These are phyloP conservation scores for Zhuqinia jingwanae DNA, from an alignment of 2,888 invertebrate genomes.

Conservation along the genomic window DNA sequence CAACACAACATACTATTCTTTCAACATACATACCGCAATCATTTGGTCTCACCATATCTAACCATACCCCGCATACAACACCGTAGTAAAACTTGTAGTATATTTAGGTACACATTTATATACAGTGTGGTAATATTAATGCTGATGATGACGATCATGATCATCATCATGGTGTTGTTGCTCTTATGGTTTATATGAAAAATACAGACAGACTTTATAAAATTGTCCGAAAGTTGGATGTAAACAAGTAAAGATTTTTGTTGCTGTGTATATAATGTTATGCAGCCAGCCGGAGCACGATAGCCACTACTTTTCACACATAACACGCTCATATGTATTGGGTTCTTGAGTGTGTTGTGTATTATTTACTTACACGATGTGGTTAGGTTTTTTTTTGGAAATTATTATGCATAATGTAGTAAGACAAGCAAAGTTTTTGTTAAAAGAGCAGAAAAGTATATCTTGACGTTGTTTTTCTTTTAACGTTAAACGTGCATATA, in stretches of 20 bases:
- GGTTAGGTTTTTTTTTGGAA: slow-evolving; percentile 20
- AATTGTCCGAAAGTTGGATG: slow-evolving; percentile 18
- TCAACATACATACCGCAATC: slow-evolving; percentile 6
- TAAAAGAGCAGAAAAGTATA: neutral
- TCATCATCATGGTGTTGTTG: slow-evolving; percentile 12
- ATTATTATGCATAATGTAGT: slow-evolving; percentile 25
- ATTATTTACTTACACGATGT: slow-evolving; percentile 17
- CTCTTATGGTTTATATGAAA: neutral
- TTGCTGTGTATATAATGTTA: neutral
- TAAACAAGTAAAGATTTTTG: slow-evolving; percentile 24
- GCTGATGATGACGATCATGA: neutral
- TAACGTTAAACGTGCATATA: neutral
- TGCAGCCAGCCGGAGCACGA: too few species aligned
- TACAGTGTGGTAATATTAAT: neutral
- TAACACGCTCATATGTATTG: slow-evolving; percentile 2
- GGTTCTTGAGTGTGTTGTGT: neutral
- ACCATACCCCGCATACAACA: neutral
- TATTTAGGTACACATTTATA: neutral
- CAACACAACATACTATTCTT: too few species aligned
- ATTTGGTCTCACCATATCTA: neutral
- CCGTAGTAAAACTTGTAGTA: too few species aligned
- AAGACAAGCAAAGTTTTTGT: slow-evolving; percentile 17
- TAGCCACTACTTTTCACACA: too few species aligned
- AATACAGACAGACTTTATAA: slow-evolving; percentile 32
- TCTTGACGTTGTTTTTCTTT: slow-evolving; percentile 33